Base-by-base conservation (phyloP, 2,888 invertebrate species). In the Polia nebulosa region DNA sequence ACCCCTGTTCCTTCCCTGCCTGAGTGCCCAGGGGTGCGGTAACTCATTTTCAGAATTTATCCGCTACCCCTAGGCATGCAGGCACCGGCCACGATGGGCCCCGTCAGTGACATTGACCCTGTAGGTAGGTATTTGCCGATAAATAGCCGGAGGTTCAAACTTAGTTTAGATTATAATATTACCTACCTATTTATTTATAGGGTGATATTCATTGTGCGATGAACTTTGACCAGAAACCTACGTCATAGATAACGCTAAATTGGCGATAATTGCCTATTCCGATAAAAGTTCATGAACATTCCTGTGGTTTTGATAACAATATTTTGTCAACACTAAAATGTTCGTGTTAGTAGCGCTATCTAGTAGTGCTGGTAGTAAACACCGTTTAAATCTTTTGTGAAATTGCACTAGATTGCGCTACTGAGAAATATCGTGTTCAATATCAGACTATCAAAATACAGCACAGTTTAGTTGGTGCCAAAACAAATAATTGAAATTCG, bases 341-440 rank as follows among this genome's bases (percentile, higher is more conserved):
- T 20, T 15, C 15, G 1, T 22, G 9, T 25, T 6, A 20, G 20
- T 51, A 64, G 20, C 63, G 75, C 49, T 63, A 74, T 74, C 76
- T 79, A 63, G 22, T 34, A 0, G 8, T 6, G 17, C 0, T 0
- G 0, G 1, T 6, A 3, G 39, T 36, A 69, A 74, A 34, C 47
- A 41, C 3, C 3, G 5, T 20, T 27, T 2, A 3, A 17, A 51
- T 9, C 13, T 68, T 60, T 3, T 25, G 0, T 3, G 0, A 13
- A 22, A 5, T 2, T 13, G 4, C 7, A 65, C 52, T 61, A 72
- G 75, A 78, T 78, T 73, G 39, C 78, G 22, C 52, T 58, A 60
- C 13, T 47, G 9, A n/a, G 4, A 4, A 9, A 36, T 20, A n/a
- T n/a, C n/a, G n/a, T 9, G 3, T 22, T 29, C 5, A 29, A 5